phyloP scores from a whole-genome alignment of 1,140 invertebrate genomes.

The Prorops nasuta region DNA sequence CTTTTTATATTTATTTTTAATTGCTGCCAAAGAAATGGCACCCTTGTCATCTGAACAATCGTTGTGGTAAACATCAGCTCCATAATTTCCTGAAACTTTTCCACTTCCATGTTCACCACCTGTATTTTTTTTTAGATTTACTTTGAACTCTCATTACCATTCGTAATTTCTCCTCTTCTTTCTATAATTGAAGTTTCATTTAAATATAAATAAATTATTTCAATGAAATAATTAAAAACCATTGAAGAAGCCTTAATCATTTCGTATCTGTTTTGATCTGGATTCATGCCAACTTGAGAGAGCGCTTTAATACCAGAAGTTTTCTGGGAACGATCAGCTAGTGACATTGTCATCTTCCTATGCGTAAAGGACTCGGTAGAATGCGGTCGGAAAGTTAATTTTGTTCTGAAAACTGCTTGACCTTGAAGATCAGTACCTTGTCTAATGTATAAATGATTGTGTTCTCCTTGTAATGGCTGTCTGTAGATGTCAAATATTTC shows the following conservation, averaged over 20 bases:
- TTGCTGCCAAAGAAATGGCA: slow-evolving; percentile 86
- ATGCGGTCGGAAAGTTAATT: slow-evolving; percentile 94
- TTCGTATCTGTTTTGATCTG: slow-evolving; percentile 85
- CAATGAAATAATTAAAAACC: slow-evolving; percentile 8
- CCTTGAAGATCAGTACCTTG: slow-evolving; percentile 98
- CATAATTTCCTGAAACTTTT: slow-evolving; percentile 60
- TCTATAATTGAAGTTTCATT: slow-evolving; percentile 55
- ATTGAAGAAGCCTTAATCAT: slow-evolving; percentile 74
- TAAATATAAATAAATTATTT: slow-evolving; percentile 8
- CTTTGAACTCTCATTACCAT: slow-evolving; percentile 78
- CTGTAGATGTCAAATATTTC: slow-evolving; percentile 98
- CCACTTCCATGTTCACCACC: slow-evolving; percentile 61
- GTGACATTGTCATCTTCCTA: slow-evolving; percentile 96
- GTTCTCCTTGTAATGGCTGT: slow-evolving; percentile 76
- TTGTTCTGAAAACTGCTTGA: slow-evolving; percentile 94
- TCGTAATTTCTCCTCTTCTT: slow-evolving; percentile 91
- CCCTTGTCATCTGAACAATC: slow-evolving; percentile 89
- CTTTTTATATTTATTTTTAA: slow-evolving; percentile 92
- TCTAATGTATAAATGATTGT: slow-evolving; percentile 83
- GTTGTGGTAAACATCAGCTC: slow-evolving; percentile 61
- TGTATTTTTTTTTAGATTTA: slow-evolving; percentile 65
- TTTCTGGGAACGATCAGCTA: slow-evolving; percentile 96
- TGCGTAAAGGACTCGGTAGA: slow-evolving; percentile 98
- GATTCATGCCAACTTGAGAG: slow-evolving; percentile 90
- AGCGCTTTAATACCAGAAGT: slow-evolving; percentile 95